Conservation (phyloP, 2,113 vertebrate species). For the Ophthalmolycus amberensis region DNA sequence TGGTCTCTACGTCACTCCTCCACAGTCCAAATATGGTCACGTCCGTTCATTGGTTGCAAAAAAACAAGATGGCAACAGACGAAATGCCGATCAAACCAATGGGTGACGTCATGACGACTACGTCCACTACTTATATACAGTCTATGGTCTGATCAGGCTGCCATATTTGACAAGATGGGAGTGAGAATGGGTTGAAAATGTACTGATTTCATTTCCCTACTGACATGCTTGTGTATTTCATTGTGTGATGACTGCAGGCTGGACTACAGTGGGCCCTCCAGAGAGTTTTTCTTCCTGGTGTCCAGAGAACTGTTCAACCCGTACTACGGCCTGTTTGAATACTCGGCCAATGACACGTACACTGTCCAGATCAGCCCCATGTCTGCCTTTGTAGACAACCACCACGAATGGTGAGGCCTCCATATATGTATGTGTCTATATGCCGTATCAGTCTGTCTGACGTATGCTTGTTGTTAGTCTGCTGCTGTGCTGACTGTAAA, state of each 20-base stretch:
- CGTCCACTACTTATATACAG: not conserved
- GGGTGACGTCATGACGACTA: not conserved
- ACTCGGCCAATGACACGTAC: slow-evolving; percentile 99
- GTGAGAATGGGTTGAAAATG: not conserved
- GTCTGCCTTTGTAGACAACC: slow-evolving; percentile 99
- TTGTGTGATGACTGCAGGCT: slow-evolving; percentile 80
- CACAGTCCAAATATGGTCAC: too few species aligned
- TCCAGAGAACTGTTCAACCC: slow-evolving; percentile 99
- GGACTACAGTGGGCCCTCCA: slow-evolving; percentile 98
- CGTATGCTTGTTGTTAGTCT: not conserved
- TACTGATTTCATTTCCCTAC: not conserved
- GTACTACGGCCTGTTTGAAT: slow-evolving; percentile 98
- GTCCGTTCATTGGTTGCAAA: too few species aligned
- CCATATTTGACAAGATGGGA: not conserved
- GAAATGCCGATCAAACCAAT: not conserved
- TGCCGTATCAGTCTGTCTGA: not conserved
- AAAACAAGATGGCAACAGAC: too few species aligned
- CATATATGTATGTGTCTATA: not conserved
- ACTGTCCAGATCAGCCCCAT: slow-evolving; percentile 99
- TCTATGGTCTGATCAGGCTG: not conserved
- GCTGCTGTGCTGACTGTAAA: slow-evolving; percentile 6
- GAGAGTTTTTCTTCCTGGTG: slow-evolving; percentile 99
- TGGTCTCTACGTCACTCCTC: too few species aligned
- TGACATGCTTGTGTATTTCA: not conserved
- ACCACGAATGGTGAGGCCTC: slow-evolving; percentile 94